phyloP scores from a whole-genome alignment of 2,797 vertebrate species.

The Rhinella marina region DNA sequence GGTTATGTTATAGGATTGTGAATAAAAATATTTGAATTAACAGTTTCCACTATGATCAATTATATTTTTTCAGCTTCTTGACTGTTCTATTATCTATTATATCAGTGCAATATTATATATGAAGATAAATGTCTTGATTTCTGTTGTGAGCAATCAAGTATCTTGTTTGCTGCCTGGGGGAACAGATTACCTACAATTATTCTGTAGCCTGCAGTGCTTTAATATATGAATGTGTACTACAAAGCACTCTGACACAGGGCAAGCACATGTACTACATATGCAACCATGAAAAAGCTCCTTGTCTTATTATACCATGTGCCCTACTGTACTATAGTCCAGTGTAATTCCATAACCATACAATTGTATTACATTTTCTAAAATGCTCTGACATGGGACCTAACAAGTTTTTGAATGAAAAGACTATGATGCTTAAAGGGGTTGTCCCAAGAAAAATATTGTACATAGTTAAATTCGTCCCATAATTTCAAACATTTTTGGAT shows the following conservation, averaged over 20 bases:
- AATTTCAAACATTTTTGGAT: no score
- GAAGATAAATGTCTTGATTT: not conserved
- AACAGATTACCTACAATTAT: not conserved
- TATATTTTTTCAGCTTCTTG: no score
- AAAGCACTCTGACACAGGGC: not conserved
- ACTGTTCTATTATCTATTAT: no score
- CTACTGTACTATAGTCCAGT: not conserved
- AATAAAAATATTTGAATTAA: no score
- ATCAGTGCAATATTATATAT: not conserved
- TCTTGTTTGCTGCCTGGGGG: not conserved
- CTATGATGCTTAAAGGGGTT: not conserved
- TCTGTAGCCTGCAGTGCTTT: not conserved
- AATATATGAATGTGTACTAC: not conserved
- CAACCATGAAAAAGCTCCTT: not conserved
- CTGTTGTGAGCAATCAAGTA: not conserved
- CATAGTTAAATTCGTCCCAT: no score
- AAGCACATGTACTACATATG: not conserved
- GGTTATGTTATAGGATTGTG: no score
- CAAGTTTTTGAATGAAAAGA: not conserved
- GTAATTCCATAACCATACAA: not conserved
- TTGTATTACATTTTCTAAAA: not conserved
- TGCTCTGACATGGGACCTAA: no score
- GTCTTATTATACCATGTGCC: not conserved
- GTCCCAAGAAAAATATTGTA: no score
- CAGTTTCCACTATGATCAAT: no score